Percentiles rank a stretch among this genome's conserved stretches.
phyloP scores from a whole-genome alignment of 2,888 invertebrate genomes.

The Clusia tigrina region DNA sequence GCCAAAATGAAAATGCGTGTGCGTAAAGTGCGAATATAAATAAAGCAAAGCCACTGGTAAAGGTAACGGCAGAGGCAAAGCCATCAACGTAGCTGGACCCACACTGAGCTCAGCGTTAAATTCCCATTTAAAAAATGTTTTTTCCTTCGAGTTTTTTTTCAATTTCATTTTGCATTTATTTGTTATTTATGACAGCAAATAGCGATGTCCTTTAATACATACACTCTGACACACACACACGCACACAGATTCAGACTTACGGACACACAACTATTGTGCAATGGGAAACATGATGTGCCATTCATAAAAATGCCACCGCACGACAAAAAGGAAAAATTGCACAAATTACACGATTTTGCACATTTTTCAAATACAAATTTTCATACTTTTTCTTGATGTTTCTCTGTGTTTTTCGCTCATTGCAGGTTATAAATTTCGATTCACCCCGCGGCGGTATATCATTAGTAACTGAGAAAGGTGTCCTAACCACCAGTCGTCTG shows the following conservation, averaged over 20 bases:
- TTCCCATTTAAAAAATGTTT: no score
- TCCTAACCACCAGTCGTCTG: constrained; percentile 82
- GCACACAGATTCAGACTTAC: background rate
- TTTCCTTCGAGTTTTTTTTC: no score
- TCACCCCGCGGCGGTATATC: constrained; percentile 88
- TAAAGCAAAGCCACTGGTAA: no score
- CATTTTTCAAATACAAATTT: constrained; percentile 23
- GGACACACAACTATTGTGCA: no score
- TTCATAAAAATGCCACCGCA: background rate
- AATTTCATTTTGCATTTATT: background rate
- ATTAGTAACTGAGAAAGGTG: constrained; percentile 85
- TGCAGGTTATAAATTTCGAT: constrained; percentile 87
- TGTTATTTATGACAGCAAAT: constrained; percentile 1
- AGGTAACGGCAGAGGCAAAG: no score
- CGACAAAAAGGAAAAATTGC: background rate
- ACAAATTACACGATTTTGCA: constrained; percentile 12
- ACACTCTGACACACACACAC: background rate
- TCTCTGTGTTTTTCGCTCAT: constrained; percentile 34
- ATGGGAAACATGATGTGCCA: no score
- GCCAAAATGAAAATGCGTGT: constrained; percentile 8
- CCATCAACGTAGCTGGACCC: no score
- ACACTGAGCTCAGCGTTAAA: no score
- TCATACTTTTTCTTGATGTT: constrained; percentile 10
- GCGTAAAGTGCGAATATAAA: no score
- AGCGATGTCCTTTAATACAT: background rate